Evolutionary conservation across 1,140 invertebrate species (phyloP), one percentile per base, ranked within the genome.

Genomic region (Eufriesea mexicana): DNA sequence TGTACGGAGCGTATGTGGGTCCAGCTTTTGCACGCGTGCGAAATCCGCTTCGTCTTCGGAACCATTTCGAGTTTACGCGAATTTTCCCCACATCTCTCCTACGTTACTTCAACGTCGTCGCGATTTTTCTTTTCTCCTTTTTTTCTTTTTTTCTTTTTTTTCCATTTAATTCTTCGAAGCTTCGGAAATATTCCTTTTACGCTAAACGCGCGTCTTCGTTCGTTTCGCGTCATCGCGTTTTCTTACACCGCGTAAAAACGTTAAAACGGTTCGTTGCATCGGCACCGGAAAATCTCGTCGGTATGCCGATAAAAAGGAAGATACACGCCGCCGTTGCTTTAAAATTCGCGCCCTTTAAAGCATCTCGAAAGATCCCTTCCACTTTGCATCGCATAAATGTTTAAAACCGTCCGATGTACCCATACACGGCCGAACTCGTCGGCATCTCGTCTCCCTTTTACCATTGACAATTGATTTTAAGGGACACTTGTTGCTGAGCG

Each of bases 401-500:
- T 35, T 75, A 28, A 35, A 42, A n/a, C 5, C n/a, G 14, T 23
- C 51, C 45, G 28, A 25, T 25, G 49, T 35, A 25, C 0, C 20
- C 45, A 62, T 25, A 49, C 35, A 35, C 57, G 23, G n/a, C 35
- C 28, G 14, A 57, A 70, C 42, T 45, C 55, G 45, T 54, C 62
- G 2, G 23, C n/a, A 49, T 35, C 25, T 35, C 25, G 54, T 83
- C 25, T 47, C 67, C n/a, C 71, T 67, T 84, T 77, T 84, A 49
- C 62, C 72, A 57, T 87, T 84, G 82, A 80, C 82, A 73, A 82
- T 84, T 85, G 78, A 84, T 87, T 87, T 87, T 73, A 73, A 72
- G 62, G 61, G 86, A 88, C 86, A 88, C 86, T 87, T 87, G 86
- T 88, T 88, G 86, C 86, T 87, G 62, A 28, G 61, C 54, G 70